Conservation (phyloP, 2,888 invertebrate species). For the Mesorhabditis spiculigera region DNA sequence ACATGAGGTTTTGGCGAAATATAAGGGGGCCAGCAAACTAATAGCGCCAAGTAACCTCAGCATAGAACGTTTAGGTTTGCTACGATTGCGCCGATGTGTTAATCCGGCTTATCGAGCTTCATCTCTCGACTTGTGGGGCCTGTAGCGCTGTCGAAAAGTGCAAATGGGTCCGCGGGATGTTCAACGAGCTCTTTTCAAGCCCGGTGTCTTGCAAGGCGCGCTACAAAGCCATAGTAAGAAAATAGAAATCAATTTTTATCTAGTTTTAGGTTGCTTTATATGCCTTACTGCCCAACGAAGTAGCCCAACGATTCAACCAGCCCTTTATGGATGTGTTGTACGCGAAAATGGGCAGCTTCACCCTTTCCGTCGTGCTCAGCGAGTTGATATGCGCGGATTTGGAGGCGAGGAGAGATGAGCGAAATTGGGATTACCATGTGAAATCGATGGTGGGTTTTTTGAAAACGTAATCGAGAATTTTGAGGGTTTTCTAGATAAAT, state of each 20-base stretch:
- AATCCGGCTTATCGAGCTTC: neutral
- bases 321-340: neutral
- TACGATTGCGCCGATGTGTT: neutral
- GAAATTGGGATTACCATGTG: neutral
- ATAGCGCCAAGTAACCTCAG: no score
- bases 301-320: neutral
- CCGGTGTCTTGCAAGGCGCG: slow-evolving; percentile 20
- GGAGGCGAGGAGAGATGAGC: neutral
- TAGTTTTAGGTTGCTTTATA: neutral
- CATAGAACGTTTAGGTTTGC: neutral
- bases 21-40: no score
- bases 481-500: neutral
- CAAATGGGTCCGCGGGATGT: slow-evolving; percentile 22
- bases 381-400: slow-evolving; percentile 1
- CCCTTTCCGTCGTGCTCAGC: slow-evolving; percentile 1
- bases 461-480: neutral
- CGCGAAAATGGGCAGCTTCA: neutral
- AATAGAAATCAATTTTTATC: neutral
- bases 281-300: neutral
- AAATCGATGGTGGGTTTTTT: neutral
- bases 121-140: neutral
- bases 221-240: slow-evolving; percentile 28
- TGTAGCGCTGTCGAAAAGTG: slow-evolving; percentile 14
- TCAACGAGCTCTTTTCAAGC: slow-evolving; percentile 22
- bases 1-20: no score